phyloP scores from a whole-genome alignment of 2,888 invertebrate genomes.

The Parapristionchus giblindavisi region DNA sequence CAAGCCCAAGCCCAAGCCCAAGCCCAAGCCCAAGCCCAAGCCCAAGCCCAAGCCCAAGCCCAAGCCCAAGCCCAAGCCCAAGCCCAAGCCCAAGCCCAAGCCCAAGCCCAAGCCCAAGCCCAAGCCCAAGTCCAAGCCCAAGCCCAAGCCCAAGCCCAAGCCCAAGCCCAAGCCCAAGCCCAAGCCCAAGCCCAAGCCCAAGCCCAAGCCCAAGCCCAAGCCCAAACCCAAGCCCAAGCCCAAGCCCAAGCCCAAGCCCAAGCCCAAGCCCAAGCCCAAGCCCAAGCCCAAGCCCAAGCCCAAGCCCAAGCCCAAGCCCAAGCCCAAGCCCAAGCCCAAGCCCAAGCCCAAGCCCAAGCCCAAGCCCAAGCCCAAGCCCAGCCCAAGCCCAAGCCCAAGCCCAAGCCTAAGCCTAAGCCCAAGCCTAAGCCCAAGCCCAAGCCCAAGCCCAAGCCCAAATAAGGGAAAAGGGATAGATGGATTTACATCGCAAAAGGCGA shows the following conservation, averaged over 20 bases:
- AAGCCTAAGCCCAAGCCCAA: slow-evolving; percentile 42
- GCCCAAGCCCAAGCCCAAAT: slow-evolving; percentile 41
- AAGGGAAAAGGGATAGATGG: too few relatives aligned
- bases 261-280: slow-evolving; percentile 42
- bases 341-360: slow-evolving; percentile 36
- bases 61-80: slow-evolving; percentile 42
- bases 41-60: slow-evolving; percentile 41
- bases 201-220: slow-evolving; percentile 41
- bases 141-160: slow-evolving; percentile 42
- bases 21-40: slow-evolving; percentile 42
- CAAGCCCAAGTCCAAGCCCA: slow-evolving; percentile 41
- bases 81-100: slow-evolving; percentile 43
- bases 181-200: slow-evolving; percentile 41
- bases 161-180: slow-evolving; percentile 41
- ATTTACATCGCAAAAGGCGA: too few relatives aligned
- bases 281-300: slow-evolving; percentile 40
- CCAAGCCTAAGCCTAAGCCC: slow-evolving; percentile 41
- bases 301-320: slow-evolving; percentile 38
- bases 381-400: slow-evolving; percentile 41
- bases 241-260: slow-evolving; percentile 41
- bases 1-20: slow-evolving; percentile 40
- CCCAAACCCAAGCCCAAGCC: slow-evolving; percentile 42
- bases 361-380: slow-evolving; percentile 38
- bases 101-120: too few relatives aligned
- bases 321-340: slow-evolving; percentile 35